Evolutionary conservation across 2,113 vertebrate genomes (phyloP).

Genomic region (Dicerorhinus sumatrensis): DNA sequence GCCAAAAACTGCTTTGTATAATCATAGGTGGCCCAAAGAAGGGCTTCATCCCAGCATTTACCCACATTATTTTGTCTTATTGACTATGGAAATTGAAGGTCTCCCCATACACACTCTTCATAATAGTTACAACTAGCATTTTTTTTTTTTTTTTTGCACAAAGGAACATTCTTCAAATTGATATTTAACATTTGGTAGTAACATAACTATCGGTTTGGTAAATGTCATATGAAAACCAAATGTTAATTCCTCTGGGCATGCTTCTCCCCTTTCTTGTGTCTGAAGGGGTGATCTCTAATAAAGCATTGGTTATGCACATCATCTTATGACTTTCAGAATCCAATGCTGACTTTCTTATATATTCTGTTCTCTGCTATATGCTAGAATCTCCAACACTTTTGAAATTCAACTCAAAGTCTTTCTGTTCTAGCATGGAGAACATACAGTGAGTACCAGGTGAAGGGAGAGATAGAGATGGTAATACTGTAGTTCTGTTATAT

Average conservation of each 20-base stretch:
- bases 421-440: neutral
- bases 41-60: neutral
- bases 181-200: neutral
- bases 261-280: neutral
- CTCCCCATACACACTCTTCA: neutral
- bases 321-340: neutral
- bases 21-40: neutral
- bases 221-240: neutral
- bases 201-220: neutral
- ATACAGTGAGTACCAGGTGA: rapidly evolving
- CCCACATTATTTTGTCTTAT: neutral
- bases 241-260: neutral
- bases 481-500: neutral
- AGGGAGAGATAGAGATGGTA: neutral
- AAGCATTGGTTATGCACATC: neutral
- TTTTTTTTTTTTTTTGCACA: neutral
- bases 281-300: neutral
- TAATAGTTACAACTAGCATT: neutral
- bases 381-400: neutral
- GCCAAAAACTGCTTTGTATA: neutral
- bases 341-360: neutral
- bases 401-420: neutral
- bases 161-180: neutral
- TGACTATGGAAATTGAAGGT: neutral
- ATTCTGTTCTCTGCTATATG: neutral